Conservation (phyloP, 2,888 invertebrate species). For the Agrenia bidenticulata region DNA sequence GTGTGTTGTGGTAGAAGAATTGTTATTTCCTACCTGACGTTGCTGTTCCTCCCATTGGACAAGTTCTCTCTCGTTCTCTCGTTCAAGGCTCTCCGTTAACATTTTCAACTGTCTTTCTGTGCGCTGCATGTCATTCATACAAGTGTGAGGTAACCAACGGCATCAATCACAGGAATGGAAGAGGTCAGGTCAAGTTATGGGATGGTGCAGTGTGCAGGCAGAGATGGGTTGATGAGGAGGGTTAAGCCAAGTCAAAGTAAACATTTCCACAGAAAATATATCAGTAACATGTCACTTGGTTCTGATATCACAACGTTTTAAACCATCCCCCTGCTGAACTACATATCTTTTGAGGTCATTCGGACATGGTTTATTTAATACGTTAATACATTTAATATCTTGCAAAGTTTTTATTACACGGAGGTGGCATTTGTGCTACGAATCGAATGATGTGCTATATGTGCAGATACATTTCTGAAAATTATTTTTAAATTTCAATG, state of each 20-base stretch:
- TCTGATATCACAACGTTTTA: too few species aligned
- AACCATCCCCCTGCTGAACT: too few species aligned
- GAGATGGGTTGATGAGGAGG: slow-evolving; percentile 7
- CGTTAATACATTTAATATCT: too few species aligned
- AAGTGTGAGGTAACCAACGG: neutral
- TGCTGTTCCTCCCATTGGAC: slow-evolving; percentile 43
- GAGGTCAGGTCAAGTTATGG: slow-evolving; percentile 18
- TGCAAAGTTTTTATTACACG: too few species aligned
- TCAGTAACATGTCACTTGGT: too few species aligned
- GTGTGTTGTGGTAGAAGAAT: neutral
- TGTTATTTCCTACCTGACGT: slow-evolving; percentile 36
- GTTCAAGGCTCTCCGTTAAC: slow-evolving; percentile 42
- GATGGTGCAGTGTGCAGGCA: slow-evolving; percentile 8
- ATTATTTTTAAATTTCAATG: too few species aligned
- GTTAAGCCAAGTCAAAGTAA: slow-evolving; percentile 5
- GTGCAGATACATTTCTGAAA: too few species aligned
- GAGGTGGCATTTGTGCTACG: too few species aligned
- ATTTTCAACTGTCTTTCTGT: slow-evolving; percentile 48
- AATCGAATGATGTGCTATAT: too few species aligned
- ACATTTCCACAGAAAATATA: neutral
- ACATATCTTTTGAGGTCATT: too few species aligned
- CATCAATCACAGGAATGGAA: neutral
- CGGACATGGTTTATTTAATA: too few species aligned
- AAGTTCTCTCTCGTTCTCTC: slow-evolving; percentile 43
- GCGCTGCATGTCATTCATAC: slow-evolving; percentile 31